phyloP scores from a whole-genome alignment of 2,888 invertebrate species.

The Liposcelis brunnea region DNA sequence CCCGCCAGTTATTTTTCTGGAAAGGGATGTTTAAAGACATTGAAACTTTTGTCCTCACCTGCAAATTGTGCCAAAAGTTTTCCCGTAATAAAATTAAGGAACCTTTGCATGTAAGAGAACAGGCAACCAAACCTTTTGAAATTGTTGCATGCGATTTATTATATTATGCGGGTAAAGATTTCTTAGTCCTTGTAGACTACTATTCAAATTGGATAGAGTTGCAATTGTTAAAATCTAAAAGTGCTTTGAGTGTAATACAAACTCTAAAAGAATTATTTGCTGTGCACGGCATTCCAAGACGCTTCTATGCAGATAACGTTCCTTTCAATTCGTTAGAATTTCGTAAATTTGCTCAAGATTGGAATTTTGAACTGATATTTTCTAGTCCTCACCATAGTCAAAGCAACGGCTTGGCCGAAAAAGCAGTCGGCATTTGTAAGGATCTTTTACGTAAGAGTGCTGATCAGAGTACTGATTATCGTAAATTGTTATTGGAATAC shows the following conservation, averaged over 20 bases:
- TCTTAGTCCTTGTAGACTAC: constrained; percentile 12
- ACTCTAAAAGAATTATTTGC: constrained; percentile 11
- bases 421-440: constrained; percentile 10
- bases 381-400: constrained; percentile 9
- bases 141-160: constrained; percentile 12
- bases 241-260: constrained; percentile 8
- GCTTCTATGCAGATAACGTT: constrained; percentile 8
- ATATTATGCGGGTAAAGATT: constrained; percentile 11
- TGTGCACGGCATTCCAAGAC: constrained; percentile 8
- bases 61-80: constrained; percentile 9
- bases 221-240: constrained; percentile 5
- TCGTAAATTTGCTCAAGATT: constrained; percentile 5
- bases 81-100: constrained; percentile 10
- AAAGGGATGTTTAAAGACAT: constrained; percentile 12
- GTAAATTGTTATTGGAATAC: too few species aligned
- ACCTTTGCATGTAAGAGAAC: constrained; percentile 10
- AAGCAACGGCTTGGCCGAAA: constrained; percentile 11
- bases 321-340: constrained; percentile 11
- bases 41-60: constrained; percentile 11
- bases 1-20: constrained; percentile 14
- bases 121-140: constrained; percentile 12
- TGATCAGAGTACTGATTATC: too few species aligned
- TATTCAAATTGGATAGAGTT: constrained; percentile 14
- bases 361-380: constrained; percentile 6
- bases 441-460: neutral